These are phyloP conservation scores for Cantharis rustica DNA, from an alignment of 2,888 invertebrate genomes.

Conservation along the genomic window DNA sequence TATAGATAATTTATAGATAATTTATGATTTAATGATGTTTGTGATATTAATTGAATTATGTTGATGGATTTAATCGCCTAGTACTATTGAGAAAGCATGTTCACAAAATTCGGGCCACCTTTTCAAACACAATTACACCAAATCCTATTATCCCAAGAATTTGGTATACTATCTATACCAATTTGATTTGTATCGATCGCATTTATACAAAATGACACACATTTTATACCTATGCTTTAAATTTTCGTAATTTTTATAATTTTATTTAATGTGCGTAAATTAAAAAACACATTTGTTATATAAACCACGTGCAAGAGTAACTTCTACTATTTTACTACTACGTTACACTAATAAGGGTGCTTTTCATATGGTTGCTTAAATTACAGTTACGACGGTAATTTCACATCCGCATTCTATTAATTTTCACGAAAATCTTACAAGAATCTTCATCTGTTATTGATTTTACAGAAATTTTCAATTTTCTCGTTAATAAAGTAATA, in stretches of 20 bases:
- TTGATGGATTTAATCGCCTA: background rate
- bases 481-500: too few species aligned
- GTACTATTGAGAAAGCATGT: background rate
- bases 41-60: background rate
- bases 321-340: background rate
- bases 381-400: background rate
- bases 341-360: background rate
- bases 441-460: background rate
- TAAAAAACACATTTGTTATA: background rate
- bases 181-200: background rate
- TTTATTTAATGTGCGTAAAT: background rate
- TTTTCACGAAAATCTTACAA: background rate
- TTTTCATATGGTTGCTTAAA: background rate
- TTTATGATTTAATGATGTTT: background rate
- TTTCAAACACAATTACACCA: background rate
- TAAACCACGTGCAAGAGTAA: background rate
- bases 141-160: background rate
- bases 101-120: background rate
- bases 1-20: too few species aligned
- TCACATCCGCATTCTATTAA: background rate
- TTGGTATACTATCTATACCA: background rate
- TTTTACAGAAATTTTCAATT: background rate
- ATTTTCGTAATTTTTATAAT: background rate
- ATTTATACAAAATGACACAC: background rate
- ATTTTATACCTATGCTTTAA: background rate